Percentiles rank a stretch among this genome's conserved stretches.
Conservation (phyloP, 2,113 vertebrate species). For the Nycticryphes semicollaris region DNA sequence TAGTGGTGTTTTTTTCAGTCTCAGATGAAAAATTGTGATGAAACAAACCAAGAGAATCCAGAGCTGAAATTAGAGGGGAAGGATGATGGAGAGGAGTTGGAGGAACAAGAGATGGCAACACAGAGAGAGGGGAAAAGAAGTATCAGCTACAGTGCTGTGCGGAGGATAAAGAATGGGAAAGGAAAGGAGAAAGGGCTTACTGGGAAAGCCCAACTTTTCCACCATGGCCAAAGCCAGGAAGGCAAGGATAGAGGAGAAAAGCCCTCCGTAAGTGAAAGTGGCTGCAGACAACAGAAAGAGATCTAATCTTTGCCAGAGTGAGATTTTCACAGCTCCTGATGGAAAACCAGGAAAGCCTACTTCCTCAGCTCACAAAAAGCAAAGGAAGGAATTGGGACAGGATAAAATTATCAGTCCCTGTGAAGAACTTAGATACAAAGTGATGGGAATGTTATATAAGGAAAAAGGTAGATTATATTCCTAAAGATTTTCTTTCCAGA, state of each 20-base stretch:
- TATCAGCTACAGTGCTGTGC: neutral
- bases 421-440: neutral
- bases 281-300: neutral
- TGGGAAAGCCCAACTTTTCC: neutral
- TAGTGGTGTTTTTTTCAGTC: neutral
- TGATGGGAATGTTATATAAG: neutral
- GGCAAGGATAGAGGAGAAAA: neutral
- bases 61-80: neutral
- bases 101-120: neutral
- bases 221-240: neutral
- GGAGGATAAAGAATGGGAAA: neutral
- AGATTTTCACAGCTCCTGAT: neutral
- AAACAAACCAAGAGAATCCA: neutral
- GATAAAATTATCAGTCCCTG: neutral
- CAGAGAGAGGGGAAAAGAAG: neutral
- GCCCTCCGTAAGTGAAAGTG: neutral
- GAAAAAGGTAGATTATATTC: constrained; percentile 1
- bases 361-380: neutral
- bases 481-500: constrained; percentile 14
- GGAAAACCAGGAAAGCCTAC: neutral
- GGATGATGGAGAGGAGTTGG: neutral
- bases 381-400: neutral
- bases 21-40: neutral
- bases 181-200: neutral
- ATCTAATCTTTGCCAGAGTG: neutral